Evolutionary conservation across 2,888 invertebrate genomes (phyloP).

Genomic region (Sphecodes monilicornis): DNA sequence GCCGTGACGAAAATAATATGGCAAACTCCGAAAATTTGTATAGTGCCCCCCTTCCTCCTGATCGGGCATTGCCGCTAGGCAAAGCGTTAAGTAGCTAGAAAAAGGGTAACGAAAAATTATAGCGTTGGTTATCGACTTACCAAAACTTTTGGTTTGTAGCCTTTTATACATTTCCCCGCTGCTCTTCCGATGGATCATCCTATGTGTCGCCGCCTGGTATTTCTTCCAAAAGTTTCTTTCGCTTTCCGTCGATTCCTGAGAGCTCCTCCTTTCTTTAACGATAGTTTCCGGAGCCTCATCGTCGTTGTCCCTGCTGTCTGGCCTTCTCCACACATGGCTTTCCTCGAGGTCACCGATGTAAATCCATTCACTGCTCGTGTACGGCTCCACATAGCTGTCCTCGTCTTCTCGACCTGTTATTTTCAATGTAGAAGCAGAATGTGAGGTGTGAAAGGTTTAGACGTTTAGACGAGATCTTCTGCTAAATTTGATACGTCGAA

Average conservation of each 20-base stretch:
- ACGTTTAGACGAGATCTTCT: not conserved
- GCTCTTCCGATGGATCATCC: conserved; percentile 95
- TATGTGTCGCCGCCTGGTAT: conserved; percentile 94
- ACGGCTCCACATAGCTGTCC: conserved; percentile 91
- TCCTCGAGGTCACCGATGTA: conserved; percentile 91
- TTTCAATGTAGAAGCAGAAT: conserved; percentile 2
- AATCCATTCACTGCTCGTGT: conserved; percentile 90
- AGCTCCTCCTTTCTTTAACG: conserved; percentile 85
- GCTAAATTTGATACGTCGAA: not conserved
- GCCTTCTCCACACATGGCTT: conserved; percentile 87
- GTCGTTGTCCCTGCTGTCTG: conserved; percentile 83
- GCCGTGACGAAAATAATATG: too few relatives aligned
- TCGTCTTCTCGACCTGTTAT: conserved; percentile 86
- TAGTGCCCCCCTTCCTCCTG: too few relatives aligned
- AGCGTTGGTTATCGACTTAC: conserved; percentile 86
- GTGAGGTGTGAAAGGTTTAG: not conserved
- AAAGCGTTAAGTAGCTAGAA: not conserved
- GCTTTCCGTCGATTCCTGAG: conserved; percentile 89
- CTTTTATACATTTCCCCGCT: conserved; percentile 95
- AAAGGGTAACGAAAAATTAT: not conserved
- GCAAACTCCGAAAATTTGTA: too few relatives aligned
- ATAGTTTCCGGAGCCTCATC: conserved; percentile 78
- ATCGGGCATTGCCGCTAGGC: not conserved
- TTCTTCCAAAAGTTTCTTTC: conserved; percentile 94
- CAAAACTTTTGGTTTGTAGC: conserved; percentile 92